Base-by-base conservation (phyloP, 2,797 vertebrate species). In the Gymnopithys bicolor region DNA sequence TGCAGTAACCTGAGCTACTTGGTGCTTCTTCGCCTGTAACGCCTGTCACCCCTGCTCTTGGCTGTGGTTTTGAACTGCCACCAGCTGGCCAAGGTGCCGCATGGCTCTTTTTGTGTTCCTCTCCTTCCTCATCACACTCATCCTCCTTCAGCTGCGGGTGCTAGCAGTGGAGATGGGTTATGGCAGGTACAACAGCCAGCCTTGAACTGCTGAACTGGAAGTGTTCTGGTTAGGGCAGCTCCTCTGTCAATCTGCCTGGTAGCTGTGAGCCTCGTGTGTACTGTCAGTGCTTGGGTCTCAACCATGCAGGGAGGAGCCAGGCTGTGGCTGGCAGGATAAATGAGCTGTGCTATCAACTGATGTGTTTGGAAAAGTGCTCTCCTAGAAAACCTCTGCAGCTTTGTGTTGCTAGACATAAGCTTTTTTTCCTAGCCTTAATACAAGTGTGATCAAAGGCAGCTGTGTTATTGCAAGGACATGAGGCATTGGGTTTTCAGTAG, bases 1-100 rank as follows among this genome's bases (percentile, higher is more conserved):
- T 78, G 69, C 92, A 43, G 94, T 94, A 59, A 89, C 75, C 53
- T 95, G 87, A 75, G 85, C 66, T 23, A 69, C 82, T 39, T 82
- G 75, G 39, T 89, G 75, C 59, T 81, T 94, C 48, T 32, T 91
- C 2, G 7, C 74, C 58, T 27, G n/a, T 25, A 81, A 43, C 49
- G 7, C 37, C 51, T 49, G 60, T 92, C 8, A 53, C 73, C 24
- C 52, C 35, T 64, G 74, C 74, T 60, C 28, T 33, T 12, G 15
- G 67, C 48, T 32, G 32, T 17, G 4, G n/a, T 28, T 46, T 66
- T 33, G 32, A 87, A 33, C 49, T 75, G 55, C 64, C 25, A 35
- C 15, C 2, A 4, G n/a, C 52, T 73, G 32, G 11, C 55, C 0
- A 1, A 28, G n/a, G 25, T 32, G 32, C 37, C 52, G 13, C 19